Evolutionary conservation across 1,140 invertebrate genomes (phyloP).

Genomic region (Diabrotica virgifera): DNA sequence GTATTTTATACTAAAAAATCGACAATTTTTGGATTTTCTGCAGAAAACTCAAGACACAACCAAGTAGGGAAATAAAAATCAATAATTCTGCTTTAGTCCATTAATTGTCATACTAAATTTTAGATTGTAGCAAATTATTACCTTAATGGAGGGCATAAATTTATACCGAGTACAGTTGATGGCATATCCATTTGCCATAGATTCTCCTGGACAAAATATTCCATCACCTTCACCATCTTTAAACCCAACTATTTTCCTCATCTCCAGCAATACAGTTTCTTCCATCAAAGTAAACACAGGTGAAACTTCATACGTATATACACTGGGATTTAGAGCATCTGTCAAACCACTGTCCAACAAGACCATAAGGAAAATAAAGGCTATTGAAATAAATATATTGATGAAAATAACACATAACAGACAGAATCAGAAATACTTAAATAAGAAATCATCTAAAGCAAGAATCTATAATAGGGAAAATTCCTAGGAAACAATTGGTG

Average conservation of each 20-base stretch:
- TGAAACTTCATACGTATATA: constrained; percentile 90
- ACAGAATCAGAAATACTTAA: too few species aligned
- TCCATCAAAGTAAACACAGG: constrained; percentile 88
- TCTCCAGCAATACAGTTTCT: constrained; percentile 73
- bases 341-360: constrained; percentile 83
- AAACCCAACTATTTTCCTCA: constrained; percentile 86
- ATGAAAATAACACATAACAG: too few species aligned
- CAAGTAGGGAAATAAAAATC: too few species aligned
- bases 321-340: constrained; percentile 81
- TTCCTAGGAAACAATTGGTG: too few species aligned
- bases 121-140: constrained; percentile 38
- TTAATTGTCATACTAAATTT: too few species aligned
- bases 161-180: constrained; percentile 83
- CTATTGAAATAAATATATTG: too few species aligned
- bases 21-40: too few species aligned
- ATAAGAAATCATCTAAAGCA: too few species aligned
- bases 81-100: too few species aligned
- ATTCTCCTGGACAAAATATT: constrained; percentile 93
- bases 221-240: constrained; percentile 72
- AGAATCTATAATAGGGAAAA: too few species aligned
- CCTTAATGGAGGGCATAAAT: constrained; percentile 76
- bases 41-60: too few species aligned
- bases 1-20: too few species aligned
- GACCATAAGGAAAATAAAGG: constrained; percentile 78
- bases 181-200: constrained; percentile 92